Conservation (phyloP, 1,140 invertebrate genomes). For the Gerris buenoi region DNA sequence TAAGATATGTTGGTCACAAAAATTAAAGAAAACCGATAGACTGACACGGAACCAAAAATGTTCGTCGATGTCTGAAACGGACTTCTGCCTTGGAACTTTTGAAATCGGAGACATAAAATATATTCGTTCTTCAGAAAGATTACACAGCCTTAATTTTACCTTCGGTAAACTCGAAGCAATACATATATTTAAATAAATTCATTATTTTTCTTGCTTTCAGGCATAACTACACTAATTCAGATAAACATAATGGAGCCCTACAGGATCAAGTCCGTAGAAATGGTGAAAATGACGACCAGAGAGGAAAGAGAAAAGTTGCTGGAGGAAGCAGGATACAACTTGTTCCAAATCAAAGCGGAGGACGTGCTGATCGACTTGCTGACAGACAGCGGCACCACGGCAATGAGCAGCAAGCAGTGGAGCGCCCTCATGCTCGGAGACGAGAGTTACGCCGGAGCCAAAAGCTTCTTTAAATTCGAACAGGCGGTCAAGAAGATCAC, state of each 20-base stretch:
- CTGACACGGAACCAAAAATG: too few species aligned
- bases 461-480: background rate
- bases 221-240: too few species aligned
- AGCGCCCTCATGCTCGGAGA: background rate
- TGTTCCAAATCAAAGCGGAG: background rate
- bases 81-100: too few species aligned
- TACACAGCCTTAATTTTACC: too few species aligned
- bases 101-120: too few species aligned
- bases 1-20: too few species aligned
- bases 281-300: background rate
- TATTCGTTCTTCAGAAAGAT: too few species aligned
- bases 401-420: background rate
- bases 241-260: background rate
- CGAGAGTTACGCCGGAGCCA: background rate
- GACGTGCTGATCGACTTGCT: background rate
- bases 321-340: background rate
- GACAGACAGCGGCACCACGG: background rate
- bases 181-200: too few species aligned
- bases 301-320: background rate
- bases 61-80: too few species aligned
- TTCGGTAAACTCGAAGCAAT: too few species aligned
- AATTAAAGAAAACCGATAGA: too few species aligned
- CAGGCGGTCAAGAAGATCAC: background rate
- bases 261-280: background rate
- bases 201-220: too few species aligned